These are phyloP conservation scores for Catagonus wagneri DNA, from an alignment of 2,113 vertebrate species.

Conservation along the genomic window DNA sequence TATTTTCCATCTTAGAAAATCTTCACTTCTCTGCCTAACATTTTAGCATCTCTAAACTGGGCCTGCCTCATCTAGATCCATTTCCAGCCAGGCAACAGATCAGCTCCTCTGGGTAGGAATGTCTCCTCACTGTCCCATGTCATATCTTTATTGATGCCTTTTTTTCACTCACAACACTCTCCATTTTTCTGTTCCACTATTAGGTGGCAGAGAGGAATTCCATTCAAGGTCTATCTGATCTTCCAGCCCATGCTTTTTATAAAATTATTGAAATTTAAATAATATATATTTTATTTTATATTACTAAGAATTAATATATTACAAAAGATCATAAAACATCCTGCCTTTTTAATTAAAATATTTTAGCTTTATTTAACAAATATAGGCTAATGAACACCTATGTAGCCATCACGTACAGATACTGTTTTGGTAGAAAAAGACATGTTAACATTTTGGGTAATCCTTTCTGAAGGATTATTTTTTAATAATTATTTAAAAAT, in stretches of 20 bases:
- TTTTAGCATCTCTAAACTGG: not conserved
- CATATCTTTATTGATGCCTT: not conserved
- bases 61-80: not conserved
- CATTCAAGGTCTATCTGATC: not conserved
- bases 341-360: not conserved
- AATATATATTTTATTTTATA: not conserved
- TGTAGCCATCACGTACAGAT: not conserved
- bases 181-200: not conserved
- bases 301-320: not conserved
- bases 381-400: not conserved
- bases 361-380: not conserved
- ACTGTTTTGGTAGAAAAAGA: not conserved
- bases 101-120: not conserved
- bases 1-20: not conserved
- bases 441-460: not conserved
- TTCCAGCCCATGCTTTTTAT: not conserved
- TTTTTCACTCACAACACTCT: not conserved
- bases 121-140: not conserved
- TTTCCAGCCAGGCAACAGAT: not conserved
- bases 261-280: slow-evolving; percentile 1
- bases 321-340: not conserved
- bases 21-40: not conserved
- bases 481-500: too few species aligned
- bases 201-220: not conserved
- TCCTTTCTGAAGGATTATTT: slow-evolving; percentile 52